A percentile compares a stretch with the other conserved stretches of the same genome.
phyloP scores from a whole-genome alignment of 2,888 invertebrate genomes.

The Apamea sordens region DNA sequence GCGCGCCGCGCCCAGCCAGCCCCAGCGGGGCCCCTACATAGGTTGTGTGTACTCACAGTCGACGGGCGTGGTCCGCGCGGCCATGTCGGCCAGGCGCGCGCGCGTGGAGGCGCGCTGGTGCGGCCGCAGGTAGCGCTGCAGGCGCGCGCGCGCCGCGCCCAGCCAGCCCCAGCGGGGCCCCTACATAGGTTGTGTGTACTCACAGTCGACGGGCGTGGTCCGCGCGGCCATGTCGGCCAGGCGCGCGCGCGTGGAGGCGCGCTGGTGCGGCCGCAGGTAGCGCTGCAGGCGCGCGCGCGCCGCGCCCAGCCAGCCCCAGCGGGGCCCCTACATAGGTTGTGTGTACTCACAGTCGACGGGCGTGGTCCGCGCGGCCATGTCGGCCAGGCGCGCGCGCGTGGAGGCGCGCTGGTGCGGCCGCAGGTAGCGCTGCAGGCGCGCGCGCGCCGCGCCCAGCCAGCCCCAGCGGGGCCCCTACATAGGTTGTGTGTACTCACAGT shows the following conservation, averaged over 20 bases:
- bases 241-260: constrained; percentile 73
- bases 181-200: too few relatives aligned
- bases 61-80: constrained; percentile 71
- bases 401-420: constrained; percentile 76
- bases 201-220: constrained; percentile 76
- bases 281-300: too few relatives aligned
- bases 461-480: too few relatives aligned
- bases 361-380: constrained; percentile 76
- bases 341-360: constrained; percentile 74
- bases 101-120: constrained; percentile 76
- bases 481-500: constrained; percentile 73
- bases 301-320: too few relatives aligned
- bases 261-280: constrained; percentile 58
- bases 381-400: constrained; percentile 74
- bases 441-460: constrained; percentile 28
- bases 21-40: too few relatives aligned
- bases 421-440: constrained; percentile 73
- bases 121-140: constrained; percentile 76
- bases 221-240: constrained; percentile 77
- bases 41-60: constrained; percentile 74
- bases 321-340: too few relatives aligned
- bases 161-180: constrained; percentile 67
- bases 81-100: constrained; percentile 77
- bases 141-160: constrained; percentile 52
- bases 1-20: too few relatives aligned